Conservation (phyloP, 2,113 vertebrate genomes). For the Scophthalmus maximus region DNA sequence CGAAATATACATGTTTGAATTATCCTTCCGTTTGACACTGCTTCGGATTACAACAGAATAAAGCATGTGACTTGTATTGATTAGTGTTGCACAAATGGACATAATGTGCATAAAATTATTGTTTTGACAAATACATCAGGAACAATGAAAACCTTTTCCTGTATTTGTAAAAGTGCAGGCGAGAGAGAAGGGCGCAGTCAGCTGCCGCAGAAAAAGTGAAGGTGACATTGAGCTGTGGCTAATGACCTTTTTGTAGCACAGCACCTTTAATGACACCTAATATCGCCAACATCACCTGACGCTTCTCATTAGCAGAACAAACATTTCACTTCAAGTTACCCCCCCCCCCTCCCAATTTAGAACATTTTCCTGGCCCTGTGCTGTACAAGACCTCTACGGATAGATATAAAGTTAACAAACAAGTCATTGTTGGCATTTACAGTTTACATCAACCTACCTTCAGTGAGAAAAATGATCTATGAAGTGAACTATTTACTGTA, state of each 20-base stretch:
- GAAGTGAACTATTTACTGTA: background rate
- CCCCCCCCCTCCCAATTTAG: background rate
- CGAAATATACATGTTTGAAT: background rate
- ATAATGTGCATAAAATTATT: background rate
- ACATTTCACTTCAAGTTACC: background rate
- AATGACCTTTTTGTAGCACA: conserved; percentile 62
- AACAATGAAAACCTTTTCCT: background rate
- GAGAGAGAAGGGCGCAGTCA: conserved; percentile 25
- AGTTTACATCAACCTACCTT: background rate
- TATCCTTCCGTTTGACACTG: background rate
- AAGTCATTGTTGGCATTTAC: background rate
- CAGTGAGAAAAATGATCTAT: background rate
- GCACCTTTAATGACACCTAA: background rate
- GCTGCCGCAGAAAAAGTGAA: conserved; percentile 55
- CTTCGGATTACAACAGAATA: background rate
- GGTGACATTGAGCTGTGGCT: conserved; percentile 78
- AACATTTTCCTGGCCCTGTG: background rate
- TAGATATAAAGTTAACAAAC: too few relatives aligned
- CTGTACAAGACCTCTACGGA: background rate
- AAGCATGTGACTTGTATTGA: background rate
- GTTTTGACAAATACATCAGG: background rate
- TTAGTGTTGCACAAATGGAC: background rate
- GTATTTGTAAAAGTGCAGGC: background rate
- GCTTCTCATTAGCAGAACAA: background rate
- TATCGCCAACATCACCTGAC: background rate